Evolutionary conservation across 2,797 vertebrate species (phyloP), one percentile per base, ranked within the genome.

Genomic region (Hippocampus kuda): DNA sequence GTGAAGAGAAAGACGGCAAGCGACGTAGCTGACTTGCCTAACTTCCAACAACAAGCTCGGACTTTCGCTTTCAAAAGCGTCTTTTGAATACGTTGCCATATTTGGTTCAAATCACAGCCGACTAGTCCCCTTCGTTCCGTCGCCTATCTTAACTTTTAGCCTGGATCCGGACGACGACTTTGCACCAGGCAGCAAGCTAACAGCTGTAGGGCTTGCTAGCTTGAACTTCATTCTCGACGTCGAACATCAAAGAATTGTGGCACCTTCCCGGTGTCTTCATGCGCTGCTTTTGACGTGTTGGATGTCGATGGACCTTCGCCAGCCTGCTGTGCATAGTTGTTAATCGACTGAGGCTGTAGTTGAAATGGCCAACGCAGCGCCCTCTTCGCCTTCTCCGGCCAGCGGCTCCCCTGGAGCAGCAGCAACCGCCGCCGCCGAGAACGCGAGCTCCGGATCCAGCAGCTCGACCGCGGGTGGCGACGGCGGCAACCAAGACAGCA

Each of bases 401-500:
- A 65, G 84, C 2, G 84, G 78, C 69, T 72, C 83, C 0, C 24
- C 84, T 0, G 73, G 93, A 46, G 44, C 44, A 13, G 13, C 44
- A 46, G 44, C 12, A 8, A 30, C 59, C 27, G 30, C 59, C 59
- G 30, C 93, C 68, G 54, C 93, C 0, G 94, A 95, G 2, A 82
- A 61, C 77, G 16, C 81, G 2, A 75, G 13, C 42, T 72, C 80
- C 16, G 84, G 94, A 2, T 87, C 93, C 72, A 93, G 91, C 46
- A 88, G 91, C 75, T 91, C 92, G 48, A 87, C 91, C 2, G 65
- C 89, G n/a, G 91, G 34, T 38, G 34, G 92, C 2, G 97, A 98
- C 56, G 86, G 77, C 0, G 71, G 89, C 24, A 91, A 83, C 64
- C 96, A 96, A 85, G 97, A 99, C 88, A 97, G 96, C 79, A 99